Evolutionary conservation across 2,888 invertebrate genomes (phyloP), one percentile per base, ranked within the genome.

Genomic region (Eupithecia vulgata): DNA sequence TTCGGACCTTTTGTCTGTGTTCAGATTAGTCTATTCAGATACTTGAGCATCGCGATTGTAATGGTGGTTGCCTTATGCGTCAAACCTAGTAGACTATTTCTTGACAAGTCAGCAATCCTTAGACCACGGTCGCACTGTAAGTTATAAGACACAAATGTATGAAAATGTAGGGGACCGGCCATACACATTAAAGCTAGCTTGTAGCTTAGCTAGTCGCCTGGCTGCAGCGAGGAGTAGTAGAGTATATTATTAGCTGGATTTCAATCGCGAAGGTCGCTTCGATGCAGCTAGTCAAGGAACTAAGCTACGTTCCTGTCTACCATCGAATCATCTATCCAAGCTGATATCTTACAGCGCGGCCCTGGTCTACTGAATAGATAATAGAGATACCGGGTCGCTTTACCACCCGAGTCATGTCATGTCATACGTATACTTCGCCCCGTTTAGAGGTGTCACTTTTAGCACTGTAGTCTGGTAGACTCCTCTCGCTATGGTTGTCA

Each of bases 351-450:
- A 12, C 12, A 57, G 25, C 0, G 57, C 57, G 57, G 21, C 13
- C 57, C 12, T 57, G 12, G n/a, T 25, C 25, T 13, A 57, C 25
- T 57, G 25, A 57, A 57, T 57, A 57, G 57, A 25, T 12, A 57
- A 57, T 57, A 57, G 57, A 25, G 57, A 57, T 57, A 57, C 12
- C 57, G 25, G 25, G 57, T 57, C 25, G 25, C 57, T 57, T 57
- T 25, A 57, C 25, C 57, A 57, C 57, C 12, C 64, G 25, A 25
- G 21, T 57, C 25, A 65, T 68, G 45, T 25, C 42, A 45, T 30
- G 40, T 84, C 87, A 94, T 69, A 93, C 94, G 78, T 94, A 94
- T 61, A 94, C 94, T 81, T 93, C 93, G 73, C 94, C 93, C 74
- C 94, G 86, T 78, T 93, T 93, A 48, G 93, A 89, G 77, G 87